A percentile compares a stretch with the other conserved stretches of the same genome.
phyloP scores from a whole-genome alignment of 2,113 vertebrate genomes.

The Cranoglanis bouderius region DNA sequence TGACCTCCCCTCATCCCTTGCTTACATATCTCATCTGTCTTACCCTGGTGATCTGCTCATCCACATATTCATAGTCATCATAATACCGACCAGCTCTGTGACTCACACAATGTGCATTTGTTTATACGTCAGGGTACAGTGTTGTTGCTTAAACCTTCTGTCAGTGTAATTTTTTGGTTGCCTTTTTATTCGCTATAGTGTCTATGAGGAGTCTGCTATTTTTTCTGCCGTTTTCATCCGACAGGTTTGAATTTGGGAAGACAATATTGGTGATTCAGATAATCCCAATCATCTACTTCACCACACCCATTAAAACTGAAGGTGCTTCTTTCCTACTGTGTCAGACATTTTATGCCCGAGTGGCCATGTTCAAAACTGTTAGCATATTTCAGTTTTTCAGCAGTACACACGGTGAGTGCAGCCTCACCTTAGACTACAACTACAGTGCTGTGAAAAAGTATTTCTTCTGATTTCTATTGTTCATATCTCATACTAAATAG shows the following conservation, averaged over 20 bases:
- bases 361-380: not conserved
- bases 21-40: not conserved
- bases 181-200: not conserved
- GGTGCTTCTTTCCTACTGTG: not conserved
- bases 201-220: not conserved
- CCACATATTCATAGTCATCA: not conserved
- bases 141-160: slow-evolving; percentile 21
- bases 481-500: too few species aligned
- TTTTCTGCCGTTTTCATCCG: not conserved
- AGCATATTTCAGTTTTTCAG: too few species aligned
- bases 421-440: not conserved
- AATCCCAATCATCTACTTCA: not conserved
- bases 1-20: slow-evolving; percentile 22
- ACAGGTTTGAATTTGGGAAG: not conserved
- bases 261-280: not conserved
- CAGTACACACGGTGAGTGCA: not conserved
- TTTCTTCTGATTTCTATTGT: too few species aligned
- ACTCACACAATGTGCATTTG: not conserved
- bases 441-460: not conserved
- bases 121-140: not conserved
- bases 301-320: not conserved
- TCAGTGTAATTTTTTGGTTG: not conserved
- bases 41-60: slow-evolving; percentile 9
- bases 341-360: not conserved
- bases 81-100: slow-evolving; percentile 12